A percentile compares a stretch with the other conserved stretches of the same genome.
These are phyloP conservation scores for Mnemiopsis leidyi DNA, from an alignment of 37 sponge, comb jelly and placozoan genomes.

Conservation along the genomic window DNA sequence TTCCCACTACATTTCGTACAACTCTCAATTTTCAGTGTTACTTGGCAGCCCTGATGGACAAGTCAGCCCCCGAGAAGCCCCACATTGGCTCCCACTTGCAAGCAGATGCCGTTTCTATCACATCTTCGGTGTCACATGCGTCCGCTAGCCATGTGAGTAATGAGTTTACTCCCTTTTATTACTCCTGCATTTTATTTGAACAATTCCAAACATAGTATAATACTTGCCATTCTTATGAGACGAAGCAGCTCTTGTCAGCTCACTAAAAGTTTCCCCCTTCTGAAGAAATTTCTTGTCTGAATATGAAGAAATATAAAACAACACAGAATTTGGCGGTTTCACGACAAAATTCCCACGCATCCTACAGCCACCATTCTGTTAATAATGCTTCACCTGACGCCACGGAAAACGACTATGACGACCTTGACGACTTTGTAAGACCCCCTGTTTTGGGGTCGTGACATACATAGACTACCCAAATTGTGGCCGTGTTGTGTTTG, in stretches of 20 bases:
- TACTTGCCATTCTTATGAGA: too few species aligned
- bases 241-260: too few species aligned
- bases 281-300: too few species aligned
- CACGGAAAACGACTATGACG: not conserved
- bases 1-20: not conserved
- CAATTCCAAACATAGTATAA: too few species aligned
- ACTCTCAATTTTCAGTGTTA: slow-evolving; percentile 33
- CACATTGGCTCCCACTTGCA: slow-evolving; percentile 30
- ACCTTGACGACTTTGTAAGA: not conserved
- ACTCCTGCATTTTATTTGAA: too few species aligned
- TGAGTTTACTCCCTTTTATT: too few species aligned
- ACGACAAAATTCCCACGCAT: not conserved
- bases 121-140: slow-evolving; percentile 36
- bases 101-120: slow-evolving; percentile 2
- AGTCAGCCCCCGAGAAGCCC: slow-evolving; percentile 28
- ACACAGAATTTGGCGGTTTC: not conserved
- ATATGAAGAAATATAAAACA: too few species aligned
- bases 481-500: not conserved
- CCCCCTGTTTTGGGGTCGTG: not conserved
- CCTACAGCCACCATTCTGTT: not conserved
- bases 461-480: not conserved
- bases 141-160: slow-evolving; percentile 43
- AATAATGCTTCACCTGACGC: not conserved
- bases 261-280: too few species aligned
- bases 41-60: slow-evolving; percentile 41